Evolutionary conservation across 2,113 vertebrate genomes (phyloP), one percentile per base, ranked within the genome.

Genomic region (Hiodon tergisus): DNA sequence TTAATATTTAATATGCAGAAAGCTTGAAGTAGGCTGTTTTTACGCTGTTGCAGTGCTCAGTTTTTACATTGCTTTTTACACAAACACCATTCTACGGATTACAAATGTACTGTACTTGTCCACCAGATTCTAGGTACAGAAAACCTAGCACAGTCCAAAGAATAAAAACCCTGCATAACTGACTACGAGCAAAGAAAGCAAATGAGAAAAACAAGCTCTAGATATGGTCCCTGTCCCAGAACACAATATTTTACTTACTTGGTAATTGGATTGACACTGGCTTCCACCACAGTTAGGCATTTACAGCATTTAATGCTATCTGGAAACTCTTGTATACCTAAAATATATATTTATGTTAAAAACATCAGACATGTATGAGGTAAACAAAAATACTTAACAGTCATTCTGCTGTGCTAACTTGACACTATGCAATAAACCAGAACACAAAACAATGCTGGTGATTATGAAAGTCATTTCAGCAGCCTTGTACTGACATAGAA

Each of bases 231-330:
- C 60, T 4, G 16, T 67, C 52, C 31, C 6, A 46, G 16, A 47
- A 47, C 6, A 16, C 62, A 3, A 6, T 55, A 10, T 17, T 63
- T 83, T 87, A 92, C 96, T 96, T 90, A 99, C 97, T 99, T 99
- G 86, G 97, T 95, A 87, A 99, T 97, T 0, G 97, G 97, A 84
- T 99, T 99, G 86, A 99, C 97, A 83, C 97, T 99, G 91, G 97
- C 97, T 89, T 99, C 97, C 85, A 99, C 94, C 86, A 98, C 94
- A 79, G 96, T 95, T 89, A 99, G 90, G 90, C 95, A 96, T 91
- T 99, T 99, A 93, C 97, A 99, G 82, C 96, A 99, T 88, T 99
- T 99, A 78, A 99, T 99, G 80, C 94, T 99, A 83, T 99, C 97
- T 86, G 97, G 97, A 86, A 99, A 98, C 89, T 99, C 97, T 91